These are phyloP conservation scores for Megaceryle alcyon DNA, from an alignment of 2,797 vertebrate genomes.

Conservation along the genomic window DNA sequence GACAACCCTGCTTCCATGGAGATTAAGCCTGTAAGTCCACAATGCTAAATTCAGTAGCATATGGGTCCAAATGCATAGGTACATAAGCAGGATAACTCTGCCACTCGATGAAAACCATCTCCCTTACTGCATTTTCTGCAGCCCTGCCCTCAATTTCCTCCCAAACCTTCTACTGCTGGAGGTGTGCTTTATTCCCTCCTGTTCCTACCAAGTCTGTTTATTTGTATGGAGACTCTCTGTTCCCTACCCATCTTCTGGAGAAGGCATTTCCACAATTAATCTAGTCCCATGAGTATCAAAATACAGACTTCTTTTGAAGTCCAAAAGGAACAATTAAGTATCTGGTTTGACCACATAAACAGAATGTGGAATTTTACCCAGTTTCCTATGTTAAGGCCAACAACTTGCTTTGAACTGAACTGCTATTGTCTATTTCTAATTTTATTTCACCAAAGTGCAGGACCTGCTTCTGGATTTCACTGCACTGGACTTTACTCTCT, in stretches of 20 bases:
- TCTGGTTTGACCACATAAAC: neutral
- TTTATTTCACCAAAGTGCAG: neutral
- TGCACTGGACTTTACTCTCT: neutral
- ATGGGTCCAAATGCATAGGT: neutral
- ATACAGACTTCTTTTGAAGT: neutral
- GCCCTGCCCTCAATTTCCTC: neutral
- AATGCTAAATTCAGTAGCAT: neutral
- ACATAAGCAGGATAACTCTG: neutral
- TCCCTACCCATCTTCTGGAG: neutral
- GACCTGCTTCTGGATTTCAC: neutral
- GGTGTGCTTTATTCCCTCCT: neutral
- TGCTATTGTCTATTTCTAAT: accelerated
- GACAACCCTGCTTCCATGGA: neutral
- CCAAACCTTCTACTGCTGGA: neutral
- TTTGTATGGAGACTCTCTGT: neutral
- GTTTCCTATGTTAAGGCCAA: neutral
- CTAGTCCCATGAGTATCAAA: neutral
- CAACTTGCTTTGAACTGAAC: neutral
- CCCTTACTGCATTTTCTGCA: neutral
- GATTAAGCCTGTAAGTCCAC: neutral
- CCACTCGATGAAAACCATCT: neutral
- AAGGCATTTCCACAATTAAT: neutral
- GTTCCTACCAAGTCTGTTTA: neutral
- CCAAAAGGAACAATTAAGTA: neutral
- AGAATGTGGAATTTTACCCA: neutral